Base-by-base conservation (phyloP, 2,888 invertebrate genomes). In the Miltochrista miniata region DNA sequence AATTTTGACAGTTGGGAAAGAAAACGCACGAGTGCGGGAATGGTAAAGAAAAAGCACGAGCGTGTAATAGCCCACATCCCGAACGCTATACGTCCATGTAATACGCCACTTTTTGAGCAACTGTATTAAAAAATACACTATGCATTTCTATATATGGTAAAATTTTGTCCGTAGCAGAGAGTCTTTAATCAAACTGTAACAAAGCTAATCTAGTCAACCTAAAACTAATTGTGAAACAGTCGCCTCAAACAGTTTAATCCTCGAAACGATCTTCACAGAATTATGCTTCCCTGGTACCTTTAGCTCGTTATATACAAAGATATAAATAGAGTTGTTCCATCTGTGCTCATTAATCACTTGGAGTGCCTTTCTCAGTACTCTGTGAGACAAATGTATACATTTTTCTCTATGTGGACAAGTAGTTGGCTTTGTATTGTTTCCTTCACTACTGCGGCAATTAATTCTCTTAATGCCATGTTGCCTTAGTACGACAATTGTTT, bases 311-410 rank as follows among this genome's bases (percentile, higher is more conserved):
- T 61, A 35, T 48, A 54, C 53, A 48, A 59, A 46, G 29, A 48
- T 51, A 54, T 56, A 60, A 60, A 64, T 63, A 53, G 50, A 57
- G 51, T 52, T 50, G 60, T 60, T 56, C 49, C 61, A 56, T 61
- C 48, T 53, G 39, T 42, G 33, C 48, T 58, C 64, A 68, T 68
- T 69, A 63, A 69, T 67, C 67, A 68, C 60, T 38, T 34, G 36
- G 41, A 64, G 68, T 64, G 61, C 59, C 59, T 54, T 54, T 54
- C 54, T 50, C 55, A 59, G 52, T 42, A 48, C 42, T 51, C 24
- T 41, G 33, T 50, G 53, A 62, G 70, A 68, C 68, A 64, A 68
- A 68, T 70, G 70, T 44, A n/a, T n/a, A 59, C 64, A 68, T 67
- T 70, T 64, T 61, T 68, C 64, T 57, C 45, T 39, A 65, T n/a